Evolutionary conservation across 2,113 vertebrate genomes (phyloP).

Genomic region (Pyxicephalus adspersus): DNA sequence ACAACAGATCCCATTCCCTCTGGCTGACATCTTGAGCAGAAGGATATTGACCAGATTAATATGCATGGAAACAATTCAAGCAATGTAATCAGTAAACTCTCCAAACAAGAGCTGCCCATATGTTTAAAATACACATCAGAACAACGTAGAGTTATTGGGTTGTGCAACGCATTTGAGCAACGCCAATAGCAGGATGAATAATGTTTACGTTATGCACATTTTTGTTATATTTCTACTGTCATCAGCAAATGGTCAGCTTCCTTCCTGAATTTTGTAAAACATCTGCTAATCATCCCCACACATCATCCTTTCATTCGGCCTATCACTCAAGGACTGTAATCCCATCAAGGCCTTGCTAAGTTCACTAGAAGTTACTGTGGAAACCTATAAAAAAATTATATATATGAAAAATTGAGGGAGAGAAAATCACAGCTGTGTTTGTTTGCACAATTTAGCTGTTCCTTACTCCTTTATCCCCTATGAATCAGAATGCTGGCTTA

Average conservation of each 20-base stretch:
- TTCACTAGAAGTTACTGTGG: constrained; percentile 1
- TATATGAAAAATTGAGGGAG: constrained; percentile 26
- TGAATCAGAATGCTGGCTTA: constrained; percentile 19
- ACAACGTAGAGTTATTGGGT: neutral
- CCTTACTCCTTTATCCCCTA: constrained; percentile 31
- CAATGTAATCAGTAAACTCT: constrained; percentile 5
- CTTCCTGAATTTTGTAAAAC: constrained; percentile 40
- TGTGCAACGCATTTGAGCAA: constrained; percentile 3
- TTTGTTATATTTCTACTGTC: constrained; percentile 41
- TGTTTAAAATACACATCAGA: constrained; percentile 2
- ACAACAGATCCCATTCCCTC: constrained; percentile 6
- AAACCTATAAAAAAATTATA: constrained; percentile 2
- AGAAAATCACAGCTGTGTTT: constrained; percentile 45
- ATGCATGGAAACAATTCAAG: constrained; percentile 39
- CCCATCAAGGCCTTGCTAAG: constrained; percentile 24
- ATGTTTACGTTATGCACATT: constrained; percentile 49
- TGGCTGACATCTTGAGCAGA: neutral
- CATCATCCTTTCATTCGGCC: constrained; percentile 33
- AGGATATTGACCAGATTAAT: constrained; percentile 8
- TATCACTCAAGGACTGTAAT: constrained; percentile 25
- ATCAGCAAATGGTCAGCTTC: constrained; percentile 47
- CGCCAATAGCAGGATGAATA: constrained; percentile 30
- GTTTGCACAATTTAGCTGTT: constrained; percentile 44
- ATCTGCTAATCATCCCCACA: constrained; percentile 50
- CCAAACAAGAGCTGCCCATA: constrained; percentile 24